These are phyloP conservation scores for Perca schrenkii DNA, from an alignment of 2,113 vertebrate species.

Conservation along the genomic window DNA sequence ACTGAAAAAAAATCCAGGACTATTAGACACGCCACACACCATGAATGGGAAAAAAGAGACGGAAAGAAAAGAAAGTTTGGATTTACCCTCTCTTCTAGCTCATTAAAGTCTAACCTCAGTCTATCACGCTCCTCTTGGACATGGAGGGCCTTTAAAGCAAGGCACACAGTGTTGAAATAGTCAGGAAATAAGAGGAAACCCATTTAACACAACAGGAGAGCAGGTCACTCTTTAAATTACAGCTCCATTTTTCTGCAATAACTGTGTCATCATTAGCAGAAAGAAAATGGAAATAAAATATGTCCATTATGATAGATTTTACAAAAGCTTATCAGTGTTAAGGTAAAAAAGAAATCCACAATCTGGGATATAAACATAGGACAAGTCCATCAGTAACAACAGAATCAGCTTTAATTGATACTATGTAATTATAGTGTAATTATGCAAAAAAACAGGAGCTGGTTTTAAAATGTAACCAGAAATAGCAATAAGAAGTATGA, in stretches of 20 bases:
- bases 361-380: not conserved
- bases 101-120: slow-evolving; percentile 90
- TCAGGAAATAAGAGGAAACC: slow-evolving; percentile 57
- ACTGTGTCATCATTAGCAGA: not conserved
- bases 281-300: not conserved
- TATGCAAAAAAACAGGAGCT: slow-evolving; percentile 43
- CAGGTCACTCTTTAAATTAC: slow-evolving; percentile 48
- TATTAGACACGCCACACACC: slow-evolving; percentile 75
- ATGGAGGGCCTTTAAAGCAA: slow-evolving; percentile 87
- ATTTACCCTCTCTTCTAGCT: slow-evolving; percentile 93
- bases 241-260: slow-evolving; percentile 35
- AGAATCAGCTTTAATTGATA: not conserved
- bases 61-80: slow-evolving; percentile 76
- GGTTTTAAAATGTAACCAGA: slow-evolving; percentile 49
- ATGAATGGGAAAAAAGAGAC: slow-evolving; percentile 54
- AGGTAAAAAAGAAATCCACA: not conserved
- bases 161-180: slow-evolving; percentile 80
- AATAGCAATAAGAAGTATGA: slow-evolving; percentile 19
- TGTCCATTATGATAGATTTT: not conserved
- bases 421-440: not conserved
- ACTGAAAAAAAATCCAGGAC: slow-evolving; percentile 70
- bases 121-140: slow-evolving; percentile 89
- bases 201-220: slow-evolving; percentile 49
- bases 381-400: not conserved
- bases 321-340: not conserved